Conservation (phyloP, 2,113 vertebrate species). For the Rana temporaria region DNA sequence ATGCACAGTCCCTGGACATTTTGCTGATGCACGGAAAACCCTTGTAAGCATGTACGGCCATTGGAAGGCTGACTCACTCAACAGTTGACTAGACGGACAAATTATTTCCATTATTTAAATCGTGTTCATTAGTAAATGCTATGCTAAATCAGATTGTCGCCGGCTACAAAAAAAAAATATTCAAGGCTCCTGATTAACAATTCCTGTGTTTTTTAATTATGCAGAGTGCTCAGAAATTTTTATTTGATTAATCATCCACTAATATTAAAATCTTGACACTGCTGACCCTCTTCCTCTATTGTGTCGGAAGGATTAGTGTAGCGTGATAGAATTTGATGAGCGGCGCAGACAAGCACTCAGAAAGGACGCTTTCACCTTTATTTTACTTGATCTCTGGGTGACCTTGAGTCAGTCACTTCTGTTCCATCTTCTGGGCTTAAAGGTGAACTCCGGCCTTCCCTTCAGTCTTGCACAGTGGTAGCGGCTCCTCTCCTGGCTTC, state of each 20-base stretch:
- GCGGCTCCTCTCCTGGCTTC: too few relatives aligned
- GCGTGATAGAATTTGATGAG: not conserved
- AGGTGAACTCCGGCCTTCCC: too few relatives aligned
- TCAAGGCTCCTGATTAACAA: slow-evolving; percentile 55
- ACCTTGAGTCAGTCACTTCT: too few relatives aligned
- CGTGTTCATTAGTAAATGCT: slow-evolving; percentile 59
- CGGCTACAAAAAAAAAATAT: slow-evolving; percentile 42
- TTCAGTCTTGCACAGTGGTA: too few relatives aligned
- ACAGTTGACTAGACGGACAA: slow-evolving; percentile 54
- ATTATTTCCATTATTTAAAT: slow-evolving; percentile 64
- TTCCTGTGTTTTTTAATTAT: slow-evolving; percentile 67
- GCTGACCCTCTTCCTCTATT: slow-evolving; percentile 59
- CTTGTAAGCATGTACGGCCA: too few relatives aligned
- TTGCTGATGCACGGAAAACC: too few relatives aligned
- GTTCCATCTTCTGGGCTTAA: too few relatives aligned
- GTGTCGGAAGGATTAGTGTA: slow-evolving; percentile 43
- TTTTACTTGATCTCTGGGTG: too few relatives aligned
- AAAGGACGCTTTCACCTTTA: too few relatives aligned
- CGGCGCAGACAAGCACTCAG: not conserved
- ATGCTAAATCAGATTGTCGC: slow-evolving; percentile 55
- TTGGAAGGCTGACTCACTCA: too few relatives aligned
- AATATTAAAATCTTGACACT: slow-evolving; percentile 59
- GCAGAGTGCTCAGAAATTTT: slow-evolving; percentile 62
- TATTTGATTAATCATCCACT: slow-evolving; percentile 63
- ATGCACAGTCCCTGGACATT: too few relatives aligned